These are phyloP conservation scores for Erpetoichthys calabaricus DNA, from an alignment of 2,797 vertebrate genomes.

Conservation along the genomic window DNA sequence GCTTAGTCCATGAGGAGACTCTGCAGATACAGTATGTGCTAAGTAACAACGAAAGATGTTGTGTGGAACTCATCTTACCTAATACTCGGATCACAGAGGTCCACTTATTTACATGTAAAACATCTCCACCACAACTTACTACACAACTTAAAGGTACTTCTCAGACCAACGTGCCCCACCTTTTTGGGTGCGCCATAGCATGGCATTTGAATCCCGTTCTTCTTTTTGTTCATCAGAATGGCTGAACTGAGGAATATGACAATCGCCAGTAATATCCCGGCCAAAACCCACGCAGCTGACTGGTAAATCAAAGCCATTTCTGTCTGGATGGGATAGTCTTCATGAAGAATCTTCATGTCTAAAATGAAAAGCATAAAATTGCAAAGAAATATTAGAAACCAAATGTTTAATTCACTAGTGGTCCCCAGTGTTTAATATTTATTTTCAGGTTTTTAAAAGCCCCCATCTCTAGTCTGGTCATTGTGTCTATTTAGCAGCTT, in stretches of 20 bases:
- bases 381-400: slow-evolving; percentile 1
- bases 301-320: slow-evolving; percentile 64
- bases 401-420: not conserved
- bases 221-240: slow-evolving; percentile 55
- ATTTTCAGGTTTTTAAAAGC: too few species aligned
- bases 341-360: slow-evolving; percentile 33
- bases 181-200: slow-evolving; percentile 65
- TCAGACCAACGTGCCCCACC: slow-evolving; percentile 28
- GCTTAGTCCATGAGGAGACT: too few species aligned
- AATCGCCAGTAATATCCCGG: slow-evolving; percentile 56
- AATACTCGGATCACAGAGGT: too few species aligned
- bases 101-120: too few species aligned
- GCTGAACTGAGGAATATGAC: slow-evolving; percentile 53
- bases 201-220: slow-evolving; percentile 67
- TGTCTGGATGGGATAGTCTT: slow-evolving; percentile 40
- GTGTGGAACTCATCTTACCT: too few species aligned
- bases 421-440: not conserved
- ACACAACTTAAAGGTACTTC: too few species aligned
- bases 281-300: slow-evolving; percentile 62
- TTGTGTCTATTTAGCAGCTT: too few species aligned
- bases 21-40: too few species aligned
- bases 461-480: too few species aligned
- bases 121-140: too few species aligned
- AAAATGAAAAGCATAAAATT: slow-evolving; percentile 7
- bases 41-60: too few species aligned